Conservation (phyloP, 2,888 invertebrate genomes). For the Eupithecia dodoneata region DNA sequence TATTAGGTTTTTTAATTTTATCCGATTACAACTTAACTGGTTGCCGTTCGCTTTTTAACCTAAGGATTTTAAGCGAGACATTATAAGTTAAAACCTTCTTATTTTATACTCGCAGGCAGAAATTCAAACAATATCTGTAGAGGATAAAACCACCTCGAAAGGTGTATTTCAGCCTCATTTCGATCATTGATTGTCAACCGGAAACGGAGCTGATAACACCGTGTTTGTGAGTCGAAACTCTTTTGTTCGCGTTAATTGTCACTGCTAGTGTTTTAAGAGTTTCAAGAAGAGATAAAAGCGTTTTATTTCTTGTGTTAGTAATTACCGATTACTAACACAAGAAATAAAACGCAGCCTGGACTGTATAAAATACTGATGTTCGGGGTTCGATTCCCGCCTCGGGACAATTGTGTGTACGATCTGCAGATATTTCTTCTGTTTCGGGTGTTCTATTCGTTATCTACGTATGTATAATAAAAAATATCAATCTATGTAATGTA, state of each 20-base stretch:
- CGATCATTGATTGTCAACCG: constrained; percentile 60
- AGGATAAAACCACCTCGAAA: constrained; percentile 17
- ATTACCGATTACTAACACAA: background rate
- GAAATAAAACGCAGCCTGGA: background rate
- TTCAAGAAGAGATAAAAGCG: constrained; percentile 29
- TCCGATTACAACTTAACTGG: too few species aligned
- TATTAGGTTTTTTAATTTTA: too few species aligned
- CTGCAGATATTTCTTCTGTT: too few species aligned
- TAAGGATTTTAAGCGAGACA: too few species aligned
- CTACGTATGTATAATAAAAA: too few species aligned
- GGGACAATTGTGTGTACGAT: too few species aligned
- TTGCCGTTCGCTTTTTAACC: too few species aligned
- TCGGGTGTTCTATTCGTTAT: too few species aligned
- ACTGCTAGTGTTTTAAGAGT: constrained; percentile 32
- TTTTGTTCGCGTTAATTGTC: constrained; percentile 54
- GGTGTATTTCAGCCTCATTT: constrained; percentile 57
- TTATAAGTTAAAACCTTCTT: too few species aligned
- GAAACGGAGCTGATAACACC: constrained; percentile 60
- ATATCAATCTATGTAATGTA: too few species aligned
- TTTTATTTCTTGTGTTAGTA: background rate
- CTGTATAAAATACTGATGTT: background rate
- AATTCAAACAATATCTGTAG: constrained; percentile 3
- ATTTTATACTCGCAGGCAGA: background rate
- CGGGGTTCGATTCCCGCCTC: too few species aligned
- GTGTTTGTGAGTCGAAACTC: constrained; percentile 58